phyloP scores from a whole-genome alignment of 1,140 invertebrate genomes.

The Philotrypesis tridentata region DNA sequence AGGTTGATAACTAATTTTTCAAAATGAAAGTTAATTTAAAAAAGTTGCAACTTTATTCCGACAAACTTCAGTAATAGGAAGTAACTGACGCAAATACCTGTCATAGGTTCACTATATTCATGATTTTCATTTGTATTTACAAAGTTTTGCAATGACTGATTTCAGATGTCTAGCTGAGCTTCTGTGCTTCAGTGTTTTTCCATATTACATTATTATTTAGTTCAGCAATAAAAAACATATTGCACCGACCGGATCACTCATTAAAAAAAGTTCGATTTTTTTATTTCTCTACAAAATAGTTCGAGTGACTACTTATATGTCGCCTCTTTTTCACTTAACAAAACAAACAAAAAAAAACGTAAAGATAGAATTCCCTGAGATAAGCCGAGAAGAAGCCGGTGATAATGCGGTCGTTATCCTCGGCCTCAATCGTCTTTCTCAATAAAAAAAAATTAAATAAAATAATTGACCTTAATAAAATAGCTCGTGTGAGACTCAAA shows the following conservation, averaged over 20 bases:
- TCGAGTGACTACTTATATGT: background rate
- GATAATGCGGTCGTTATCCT: constrained; percentile 28
- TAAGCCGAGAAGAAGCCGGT: background rate
- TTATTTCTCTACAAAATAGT: constrained; percentile 24
- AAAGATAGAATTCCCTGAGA: constrained; percentile 8
- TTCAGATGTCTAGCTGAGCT: constrained; percentile 1
- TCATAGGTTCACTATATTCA: constrained; percentile 33
- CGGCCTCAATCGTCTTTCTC: background rate
- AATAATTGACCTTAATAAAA: constrained; percentile 22
- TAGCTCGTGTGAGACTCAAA: constrained; percentile 31
- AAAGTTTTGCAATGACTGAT: constrained; percentile 27
- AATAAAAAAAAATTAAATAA: constrained; percentile 28
- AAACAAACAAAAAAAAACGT: constrained; percentile 10
- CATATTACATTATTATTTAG: background rate
- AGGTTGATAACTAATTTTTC: constrained; percentile 6
- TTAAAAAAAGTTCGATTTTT: constrained; percentile 38
- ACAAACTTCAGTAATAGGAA: background rate
- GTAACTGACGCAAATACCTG: constrained; percentile 1
- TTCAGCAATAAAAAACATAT: constrained; percentile 22
- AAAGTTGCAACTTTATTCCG: constrained; percentile 7
- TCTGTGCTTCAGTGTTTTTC: background rate
- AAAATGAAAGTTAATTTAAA: background rate
- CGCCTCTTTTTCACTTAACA: constrained; percentile 35
- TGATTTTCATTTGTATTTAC: constrained; percentile 35
- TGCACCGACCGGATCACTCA: background rate